These are phyloP conservation scores for Eupithecia vulgata DNA, from an alignment of 2,888 invertebrate genomes.

Conservation along the genomic window DNA sequence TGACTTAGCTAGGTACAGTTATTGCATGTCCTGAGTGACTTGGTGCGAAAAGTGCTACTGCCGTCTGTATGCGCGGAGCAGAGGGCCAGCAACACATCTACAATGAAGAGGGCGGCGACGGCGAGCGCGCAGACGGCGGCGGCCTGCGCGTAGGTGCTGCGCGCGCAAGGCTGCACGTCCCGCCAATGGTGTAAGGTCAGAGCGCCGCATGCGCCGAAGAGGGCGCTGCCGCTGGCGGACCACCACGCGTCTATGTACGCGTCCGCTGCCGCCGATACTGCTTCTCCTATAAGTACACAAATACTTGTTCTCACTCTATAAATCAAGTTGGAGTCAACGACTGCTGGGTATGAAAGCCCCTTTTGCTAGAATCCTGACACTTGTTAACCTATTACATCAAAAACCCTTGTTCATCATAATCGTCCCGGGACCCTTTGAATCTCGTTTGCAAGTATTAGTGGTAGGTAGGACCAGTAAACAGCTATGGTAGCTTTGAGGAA, in stretches of 20 bases:
- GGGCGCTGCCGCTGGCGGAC: constrained; percentile 66
- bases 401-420: neutral
- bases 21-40: constrained; percentile 49
- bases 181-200: constrained; percentile 68
- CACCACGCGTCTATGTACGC: constrained; percentile 78
- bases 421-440: neutral
- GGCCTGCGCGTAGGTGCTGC: constrained; percentile 60
- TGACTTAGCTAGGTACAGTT: constrained; percentile 36
- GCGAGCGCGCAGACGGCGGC: constrained; percentile 67
- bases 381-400: neutral
- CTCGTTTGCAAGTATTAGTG: neutral
- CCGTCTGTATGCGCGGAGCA: constrained; percentile 67
- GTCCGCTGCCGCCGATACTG: constrained; percentile 73
- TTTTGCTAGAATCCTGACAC: neutral
- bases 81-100: constrained; percentile 67
- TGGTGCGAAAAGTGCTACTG: constrained; percentile 55
- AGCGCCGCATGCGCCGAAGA: constrained; percentile 68
- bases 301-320: neutral
- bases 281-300: constrained; percentile 59
- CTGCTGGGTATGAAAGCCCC: neutral
- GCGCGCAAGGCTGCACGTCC: constrained; percentile 57
- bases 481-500: neutral
- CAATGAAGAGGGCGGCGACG: constrained; percentile 59
- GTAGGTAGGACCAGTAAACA: neutral
- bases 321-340: neutral